Evolutionary conservation across 2,113 vertebrate genomes (phyloP), one percentile per base, ranked within the genome.

Genomic region (Thalassoma bifasciatum): DNA sequence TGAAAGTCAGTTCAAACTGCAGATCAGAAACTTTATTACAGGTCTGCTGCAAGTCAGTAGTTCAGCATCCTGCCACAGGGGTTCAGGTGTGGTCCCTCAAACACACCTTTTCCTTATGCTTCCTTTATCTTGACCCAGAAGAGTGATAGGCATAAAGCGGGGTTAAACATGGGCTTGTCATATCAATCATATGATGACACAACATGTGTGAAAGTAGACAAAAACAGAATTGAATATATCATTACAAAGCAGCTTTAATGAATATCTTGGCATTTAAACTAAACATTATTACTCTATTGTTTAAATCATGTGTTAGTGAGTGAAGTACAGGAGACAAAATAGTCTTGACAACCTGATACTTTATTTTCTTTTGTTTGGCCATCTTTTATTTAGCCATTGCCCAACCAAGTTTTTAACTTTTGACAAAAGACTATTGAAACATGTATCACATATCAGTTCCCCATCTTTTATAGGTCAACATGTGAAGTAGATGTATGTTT

Each of bases 1-100:
- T 85, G 76, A 89, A 86, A 88, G 82, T 89, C 89, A 83, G 82
- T 84, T 85, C 83, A 82, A 87, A 89, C 89, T 80, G 84, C 82
- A 85, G 72, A 88, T 81, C 72, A 68, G 61, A 76, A 88, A 84
- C 74, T 87, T 85, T 84, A 72, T 59, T 73, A 66, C 58, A 83
- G 65, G 72, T 54, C 72, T 75, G 44, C 71, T 86, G 64, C 72
- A 72, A 79, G 72, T 40, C 77, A 73, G 52, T 80, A 74, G 86
- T 72, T 88, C 79, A 88, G 83, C 79, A 86, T 81, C 38, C 52
- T 68, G 60, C 75, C 66, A 69, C 23, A 12, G 23, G 58, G 30
- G 47, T 47, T 75, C 19, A 75, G 50, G 30, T 47, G 8, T 54
- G 79, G 44, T 22, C 51, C 8, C 34, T 4, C 17, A 13, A 57